Percentiles rank a stretch among this genome's conserved stretches.
These are phyloP conservation scores for Drosophila fungiperda DNA, from an alignment of 2,888 invertebrate genomes.

Conservation along the genomic window DNA sequence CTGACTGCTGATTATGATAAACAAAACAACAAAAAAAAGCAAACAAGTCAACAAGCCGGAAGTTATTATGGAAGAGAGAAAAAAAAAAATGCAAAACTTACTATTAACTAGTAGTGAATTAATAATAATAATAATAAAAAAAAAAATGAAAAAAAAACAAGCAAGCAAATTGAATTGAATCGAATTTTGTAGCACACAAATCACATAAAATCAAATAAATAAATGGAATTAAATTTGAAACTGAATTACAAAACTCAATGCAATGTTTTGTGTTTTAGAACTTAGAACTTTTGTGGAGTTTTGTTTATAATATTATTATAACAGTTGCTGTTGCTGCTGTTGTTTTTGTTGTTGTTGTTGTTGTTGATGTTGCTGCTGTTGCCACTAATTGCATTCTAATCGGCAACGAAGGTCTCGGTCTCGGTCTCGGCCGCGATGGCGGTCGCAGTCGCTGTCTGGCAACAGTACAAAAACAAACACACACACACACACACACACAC, in stretches of 20 bases:
- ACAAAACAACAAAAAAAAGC: conserved; percentile 4
- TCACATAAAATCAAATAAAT: conserved; percentile 26
- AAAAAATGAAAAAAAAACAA: neutral
- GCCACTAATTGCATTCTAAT: conserved; percentile 79
- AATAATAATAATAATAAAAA: conserved; percentile 16
- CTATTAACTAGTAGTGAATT: conserved; percentile 25
- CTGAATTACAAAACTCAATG: conserved; percentile 58
- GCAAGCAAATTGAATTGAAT: conserved; percentile 34
- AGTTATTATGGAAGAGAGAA: conserved; percentile 61
- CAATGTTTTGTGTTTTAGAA: conserved; percentile 43
- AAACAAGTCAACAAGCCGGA: conserved; percentile 46
- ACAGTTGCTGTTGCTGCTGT: conserved; percentile 7
- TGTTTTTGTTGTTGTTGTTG: conserved; percentile 22
- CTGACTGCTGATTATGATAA: conserved; percentile 35
- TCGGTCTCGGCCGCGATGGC: conserved; percentile 45
- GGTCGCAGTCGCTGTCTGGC: conserved; percentile 53
- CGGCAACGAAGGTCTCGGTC: conserved; percentile 72
- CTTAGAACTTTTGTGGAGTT: conserved; percentile 57
- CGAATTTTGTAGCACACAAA: conserved; percentile 13
- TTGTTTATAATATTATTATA: conserved; percentile 25
- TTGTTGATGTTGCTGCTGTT: conserved; percentile 47
- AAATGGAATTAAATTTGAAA: conserved; percentile 32
- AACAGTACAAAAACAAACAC: conserved; percentile 41
- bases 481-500: neutral
- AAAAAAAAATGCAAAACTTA: conserved; percentile 38